phyloP scores from a whole-genome alignment of 2,888 invertebrate species.

The Sinhomidia bicolor region DNA sequence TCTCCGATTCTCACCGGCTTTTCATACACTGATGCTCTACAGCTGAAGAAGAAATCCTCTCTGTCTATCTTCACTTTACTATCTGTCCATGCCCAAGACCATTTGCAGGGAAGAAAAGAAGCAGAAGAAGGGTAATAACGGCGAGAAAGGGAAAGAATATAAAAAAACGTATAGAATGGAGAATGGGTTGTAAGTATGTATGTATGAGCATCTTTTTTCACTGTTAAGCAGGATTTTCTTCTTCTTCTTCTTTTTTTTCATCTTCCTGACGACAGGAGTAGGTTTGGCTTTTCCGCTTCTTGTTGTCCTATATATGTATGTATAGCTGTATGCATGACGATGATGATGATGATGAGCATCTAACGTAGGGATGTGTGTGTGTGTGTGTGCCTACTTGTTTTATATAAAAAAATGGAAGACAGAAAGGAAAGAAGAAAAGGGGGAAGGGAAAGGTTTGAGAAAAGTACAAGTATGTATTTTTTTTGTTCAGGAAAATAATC shows the following conservation, averaged over 20 bases:
- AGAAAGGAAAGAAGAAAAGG: neutral
- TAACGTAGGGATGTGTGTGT: neutral
- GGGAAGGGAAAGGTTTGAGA: slow-evolving; percentile 36
- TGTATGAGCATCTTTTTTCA: slow-evolving; percentile 38
- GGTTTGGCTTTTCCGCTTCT: slow-evolving; percentile 57
- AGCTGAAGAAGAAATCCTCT: slow-evolving; percentile 21
- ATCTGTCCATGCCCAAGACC: neutral
- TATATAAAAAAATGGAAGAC: slow-evolving; percentile 52
- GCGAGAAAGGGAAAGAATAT: neutral
- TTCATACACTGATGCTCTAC: no score
- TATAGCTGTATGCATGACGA: no score
- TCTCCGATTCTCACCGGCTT: slow-evolving; percentile 56
- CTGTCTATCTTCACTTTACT: slow-evolving; percentile 20
- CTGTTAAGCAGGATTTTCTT: slow-evolving; percentile 55
- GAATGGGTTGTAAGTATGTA: neutral
- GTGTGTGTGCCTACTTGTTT: slow-evolving; percentile 62
- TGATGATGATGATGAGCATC: no score
- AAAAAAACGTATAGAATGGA: neutral
- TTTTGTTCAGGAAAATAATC: slow-evolving; percentile 64
- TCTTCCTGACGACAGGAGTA: slow-evolving; percentile 57
- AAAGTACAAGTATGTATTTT: no score
- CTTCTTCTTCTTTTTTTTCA: neutral
- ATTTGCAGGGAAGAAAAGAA: no score
- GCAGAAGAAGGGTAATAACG: slow-evolving; percentile 44
- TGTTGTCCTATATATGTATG: no score